Evolutionary conservation across 2,113 vertebrate species (phyloP).

Genomic region (Xenopus borealis): DNA sequence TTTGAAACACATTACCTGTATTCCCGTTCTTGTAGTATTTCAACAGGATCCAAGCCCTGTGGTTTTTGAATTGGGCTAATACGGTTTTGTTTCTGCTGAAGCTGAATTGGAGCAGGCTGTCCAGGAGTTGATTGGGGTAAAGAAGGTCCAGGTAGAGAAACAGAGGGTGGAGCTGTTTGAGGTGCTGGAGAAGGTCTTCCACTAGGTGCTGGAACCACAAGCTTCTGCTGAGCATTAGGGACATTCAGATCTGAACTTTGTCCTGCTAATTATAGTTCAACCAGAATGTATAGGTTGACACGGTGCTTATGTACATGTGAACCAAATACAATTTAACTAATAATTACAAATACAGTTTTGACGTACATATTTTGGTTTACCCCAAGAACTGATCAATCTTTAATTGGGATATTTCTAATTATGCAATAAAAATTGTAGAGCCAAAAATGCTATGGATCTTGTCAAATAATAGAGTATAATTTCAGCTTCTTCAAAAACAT

Average conservation of each 20-base stretch:
- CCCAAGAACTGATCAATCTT: too few species aligned
- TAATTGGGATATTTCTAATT: too few species aligned
- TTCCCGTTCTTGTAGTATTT: conserved; percentile 95
- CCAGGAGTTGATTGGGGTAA: conserved; percentile 70
- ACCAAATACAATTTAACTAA: too few species aligned
- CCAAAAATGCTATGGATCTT: too few species aligned
- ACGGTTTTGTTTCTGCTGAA: conserved; percentile 96
- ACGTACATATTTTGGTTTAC: too few species aligned
- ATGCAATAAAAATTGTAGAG: too few species aligned
- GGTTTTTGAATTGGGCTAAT: conserved; percentile 96
- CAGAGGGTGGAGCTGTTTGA: conserved; percentile 56
- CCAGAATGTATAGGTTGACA: neutral
- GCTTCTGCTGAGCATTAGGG: conserved; percentile 75
- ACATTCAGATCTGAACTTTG: conserved; percentile 69
- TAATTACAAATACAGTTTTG: too few species aligned
- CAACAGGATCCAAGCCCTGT: conserved; percentile 94
- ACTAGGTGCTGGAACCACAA: conserved; percentile 68
- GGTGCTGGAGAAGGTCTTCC: conserved; percentile 90
- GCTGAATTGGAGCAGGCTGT: conserved; percentile 75
- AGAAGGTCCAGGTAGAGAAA: conserved; percentile 74
- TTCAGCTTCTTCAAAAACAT: too few species aligned
- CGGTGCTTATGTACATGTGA: too few species aligned
- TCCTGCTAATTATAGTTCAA: conserved; percentile 60
- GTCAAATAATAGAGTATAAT: too few species aligned
- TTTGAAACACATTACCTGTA: conserved; percentile 79